Percentiles rank a stretch among this genome's conserved stretches.
These are phyloP conservation scores for Mamestra configurata DNA, from an alignment of 1,140 invertebrate species.

Conservation along the genomic window DNA sequence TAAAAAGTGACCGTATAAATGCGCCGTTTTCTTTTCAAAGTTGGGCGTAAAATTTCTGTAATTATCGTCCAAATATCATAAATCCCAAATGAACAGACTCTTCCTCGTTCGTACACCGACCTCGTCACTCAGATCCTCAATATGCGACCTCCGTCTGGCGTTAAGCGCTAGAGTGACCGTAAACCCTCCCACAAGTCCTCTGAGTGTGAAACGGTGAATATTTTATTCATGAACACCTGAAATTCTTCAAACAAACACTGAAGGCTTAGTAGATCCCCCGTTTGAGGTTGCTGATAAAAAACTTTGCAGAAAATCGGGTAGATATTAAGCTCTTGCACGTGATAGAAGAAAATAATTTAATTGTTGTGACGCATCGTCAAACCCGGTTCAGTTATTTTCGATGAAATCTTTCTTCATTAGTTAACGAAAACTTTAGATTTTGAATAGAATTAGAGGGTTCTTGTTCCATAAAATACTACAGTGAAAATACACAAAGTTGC, in stretches of 20 bases:
- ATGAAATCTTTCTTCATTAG: too few species aligned
- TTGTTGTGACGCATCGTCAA: too few species aligned
- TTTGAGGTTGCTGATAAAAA: not conserved
- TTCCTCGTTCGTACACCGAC: not conserved
- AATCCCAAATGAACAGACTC: not conserved
- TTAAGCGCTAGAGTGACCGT: slow-evolving; percentile 57
- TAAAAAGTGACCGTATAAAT: too few species aligned
- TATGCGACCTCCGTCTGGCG: slow-evolving; percentile 46
- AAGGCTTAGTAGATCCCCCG: not conserved
- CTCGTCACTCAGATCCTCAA: slow-evolving; percentile 21
- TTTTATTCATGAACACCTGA: slow-evolving; percentile 65
- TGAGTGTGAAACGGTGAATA: slow-evolving; percentile 54
- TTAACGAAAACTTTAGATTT: too few species aligned
- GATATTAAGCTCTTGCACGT: not conserved
- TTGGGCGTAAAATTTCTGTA: too few species aligned
- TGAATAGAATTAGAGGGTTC: too few species aligned
- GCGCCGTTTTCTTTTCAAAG: not conserved
- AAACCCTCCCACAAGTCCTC: slow-evolving; percentile 44
- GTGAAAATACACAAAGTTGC: too few species aligned
- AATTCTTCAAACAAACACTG: slow-evolving; percentile 52
- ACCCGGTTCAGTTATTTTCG: too few species aligned
- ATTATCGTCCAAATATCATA: too few species aligned
- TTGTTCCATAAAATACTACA: too few species aligned
- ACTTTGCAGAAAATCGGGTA: not conserved
- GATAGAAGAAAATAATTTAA: not conserved